Conservation (phyloP, 1,140 invertebrate species). For the Aphelinus atriplicis region DNA sequence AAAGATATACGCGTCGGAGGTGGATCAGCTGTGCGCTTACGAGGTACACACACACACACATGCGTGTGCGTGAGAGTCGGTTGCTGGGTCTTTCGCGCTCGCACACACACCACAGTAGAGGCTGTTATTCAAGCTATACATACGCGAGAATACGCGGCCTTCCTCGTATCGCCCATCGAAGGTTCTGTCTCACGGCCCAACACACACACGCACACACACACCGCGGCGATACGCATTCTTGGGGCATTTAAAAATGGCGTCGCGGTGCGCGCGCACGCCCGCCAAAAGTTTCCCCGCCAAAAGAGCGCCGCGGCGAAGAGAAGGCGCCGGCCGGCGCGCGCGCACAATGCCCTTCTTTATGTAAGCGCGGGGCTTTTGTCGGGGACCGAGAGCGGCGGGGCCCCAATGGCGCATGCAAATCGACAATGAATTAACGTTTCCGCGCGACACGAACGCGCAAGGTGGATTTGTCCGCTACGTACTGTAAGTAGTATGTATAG, state of each 20-base stretch:
- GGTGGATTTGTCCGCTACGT: slow-evolving; percentile 21
- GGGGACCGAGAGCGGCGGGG: too few species aligned
- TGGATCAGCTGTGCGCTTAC: slow-evolving; percentile 22
- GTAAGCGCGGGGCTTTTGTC: too few species aligned
- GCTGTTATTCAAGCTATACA: slow-evolving; percentile 6
- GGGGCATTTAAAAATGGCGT: slow-evolving; percentile 39
- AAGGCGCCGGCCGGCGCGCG: slow-evolving; percentile 14
- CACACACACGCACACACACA: background rate
- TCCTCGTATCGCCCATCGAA: background rate
- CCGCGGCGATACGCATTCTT: background rate
- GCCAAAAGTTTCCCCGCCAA: slow-evolving; percentile 24
- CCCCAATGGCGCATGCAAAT: slow-evolving; percentile 31
- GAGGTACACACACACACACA: background rate
- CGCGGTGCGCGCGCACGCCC: background rate
- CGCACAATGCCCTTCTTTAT: too few species aligned
- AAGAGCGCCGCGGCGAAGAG: background rate
- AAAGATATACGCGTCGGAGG: background rate
- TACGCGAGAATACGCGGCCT: background rate
- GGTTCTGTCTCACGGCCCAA: background rate
- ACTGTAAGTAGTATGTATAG: too few species aligned
- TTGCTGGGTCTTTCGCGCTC: slow-evolving; percentile 9
- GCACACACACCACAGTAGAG: slow-evolving; percentile 1
- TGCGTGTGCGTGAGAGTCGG: slow-evolving; percentile 5
- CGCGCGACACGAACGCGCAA: slow-evolving; percentile 27
- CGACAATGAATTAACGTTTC: slow-evolving; percentile 38